Evolutionary conservation across 1,140 invertebrate species (phyloP).

Genomic region (Zaprionus tsacasi): DNA sequence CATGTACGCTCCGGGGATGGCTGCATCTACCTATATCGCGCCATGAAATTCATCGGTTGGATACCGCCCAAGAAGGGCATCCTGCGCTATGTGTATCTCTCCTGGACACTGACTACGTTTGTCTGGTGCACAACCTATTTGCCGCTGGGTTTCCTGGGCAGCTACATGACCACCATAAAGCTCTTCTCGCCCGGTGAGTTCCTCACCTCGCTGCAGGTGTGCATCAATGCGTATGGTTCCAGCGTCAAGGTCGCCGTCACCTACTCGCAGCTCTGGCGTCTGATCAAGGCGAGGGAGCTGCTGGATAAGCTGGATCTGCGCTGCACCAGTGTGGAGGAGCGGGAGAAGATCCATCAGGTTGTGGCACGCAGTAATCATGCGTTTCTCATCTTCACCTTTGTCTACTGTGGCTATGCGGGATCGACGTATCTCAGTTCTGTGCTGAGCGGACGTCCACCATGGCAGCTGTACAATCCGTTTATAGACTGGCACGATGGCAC

Average conservation of each 20-base stretch:
- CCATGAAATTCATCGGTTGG: slow-evolving; percentile 71
- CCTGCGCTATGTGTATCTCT: slow-evolving; percentile 57
- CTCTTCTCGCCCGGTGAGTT: slow-evolving; percentile 61
- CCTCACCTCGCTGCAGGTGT: slow-evolving; percentile 69
- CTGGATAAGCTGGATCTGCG: slow-evolving; percentile 58
- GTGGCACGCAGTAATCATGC: slow-evolving; percentile 60
- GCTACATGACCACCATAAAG: slow-evolving; percentile 61
- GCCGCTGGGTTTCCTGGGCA: slow-evolving; percentile 61
- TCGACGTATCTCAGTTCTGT: slow-evolving; percentile 63
- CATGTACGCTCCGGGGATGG: slow-evolving; percentile 49
- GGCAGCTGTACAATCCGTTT: slow-evolving; percentile 63
- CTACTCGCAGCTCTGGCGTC: slow-evolving; percentile 54
- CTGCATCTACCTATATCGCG: slow-evolving; percentile 63
- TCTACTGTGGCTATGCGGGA: slow-evolving; percentile 61
- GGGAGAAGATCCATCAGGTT: slow-evolving; percentile 53
- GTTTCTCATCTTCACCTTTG: slow-evolving; percentile 65
- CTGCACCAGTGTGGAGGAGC: slow-evolving; percentile 55
- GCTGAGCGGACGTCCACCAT: slow-evolving; percentile 56
- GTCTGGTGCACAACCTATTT: slow-evolving; percentile 56
- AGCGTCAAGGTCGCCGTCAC: slow-evolving; percentile 62
- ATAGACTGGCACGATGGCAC: slow-evolving; percentile 56
- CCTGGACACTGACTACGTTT: slow-evolving; percentile 59
- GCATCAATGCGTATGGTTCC: slow-evolving; percentile 66
- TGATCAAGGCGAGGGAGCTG: slow-evolving; percentile 53
- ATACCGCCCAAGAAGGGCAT: slow-evolving; percentile 50